phyloP scores from a whole-genome alignment of 1,140 invertebrate genomes.

The Zaprionus nigranus region DNA sequence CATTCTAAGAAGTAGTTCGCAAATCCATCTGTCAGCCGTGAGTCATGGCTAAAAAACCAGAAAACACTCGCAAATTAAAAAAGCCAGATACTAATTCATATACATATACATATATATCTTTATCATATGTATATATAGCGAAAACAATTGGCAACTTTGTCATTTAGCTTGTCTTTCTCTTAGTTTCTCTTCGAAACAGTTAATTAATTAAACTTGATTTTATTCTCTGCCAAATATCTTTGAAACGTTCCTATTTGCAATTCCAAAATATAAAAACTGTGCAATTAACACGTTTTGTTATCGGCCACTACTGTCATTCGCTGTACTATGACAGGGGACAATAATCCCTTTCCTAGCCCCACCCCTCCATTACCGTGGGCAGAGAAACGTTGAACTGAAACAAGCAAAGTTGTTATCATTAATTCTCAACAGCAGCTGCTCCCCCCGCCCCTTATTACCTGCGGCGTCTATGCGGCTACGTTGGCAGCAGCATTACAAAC shows the following conservation, averaged over 20 bases:
- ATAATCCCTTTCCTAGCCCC: not conserved
- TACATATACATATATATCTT: not conserved
- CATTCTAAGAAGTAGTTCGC: not conserved
- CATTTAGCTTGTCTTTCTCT: not conserved
- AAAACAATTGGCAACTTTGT: conserved; percentile 1
- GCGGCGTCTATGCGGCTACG: conserved; percentile 18
- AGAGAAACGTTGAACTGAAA: conserved; percentile 1
- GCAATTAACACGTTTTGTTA: not conserved
- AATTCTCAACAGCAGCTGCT: not conserved
- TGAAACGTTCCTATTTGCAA: not conserved
- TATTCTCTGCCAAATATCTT: not conserved
- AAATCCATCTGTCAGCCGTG: conserved; percentile 3
- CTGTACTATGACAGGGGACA: not conserved
- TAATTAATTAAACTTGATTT: not conserved
- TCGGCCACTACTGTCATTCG: not conserved
- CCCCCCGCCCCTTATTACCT: not conserved
- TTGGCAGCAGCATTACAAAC: conserved; percentile 15
- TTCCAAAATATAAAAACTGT: not conserved
- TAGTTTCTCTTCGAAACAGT: not conserved
- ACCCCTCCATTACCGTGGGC: not conserved
- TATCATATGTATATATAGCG: not conserved
- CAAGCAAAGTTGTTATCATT: conserved; percentile 34
- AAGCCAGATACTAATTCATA: not conserved
- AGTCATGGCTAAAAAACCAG: not conserved
- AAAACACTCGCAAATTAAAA: not conserved